Evolutionary conservation across 2,113 vertebrate genomes (phyloP), one percentile per base, ranked within the genome.

Genomic region (Isichthys henryi): DNA sequence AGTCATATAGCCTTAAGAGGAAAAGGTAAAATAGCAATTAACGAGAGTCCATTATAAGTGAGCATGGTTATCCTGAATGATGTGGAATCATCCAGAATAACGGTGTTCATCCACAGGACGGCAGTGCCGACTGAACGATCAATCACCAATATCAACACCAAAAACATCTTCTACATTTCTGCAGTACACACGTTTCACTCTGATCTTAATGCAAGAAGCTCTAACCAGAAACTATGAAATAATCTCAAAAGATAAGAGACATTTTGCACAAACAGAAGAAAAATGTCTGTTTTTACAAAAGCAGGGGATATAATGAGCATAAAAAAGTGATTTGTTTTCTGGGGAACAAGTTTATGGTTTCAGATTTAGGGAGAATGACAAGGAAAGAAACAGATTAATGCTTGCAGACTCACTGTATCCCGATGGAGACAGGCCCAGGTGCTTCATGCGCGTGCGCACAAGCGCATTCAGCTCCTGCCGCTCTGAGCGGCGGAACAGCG

Each of bases 381-480:
- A 17, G 13, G 31, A 77, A 19, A 7, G 4, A n/a, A 15, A 80
- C 2, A 31, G 74, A 39, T 35, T 48, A 48, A 48, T 19, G 39
- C 70, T 56, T 13, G 5, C 52, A 56, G 53, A 88, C 56, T 74
- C 87, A 88, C 96, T 96, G 92, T 96, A 97, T 90, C 95, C 96
- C 13, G 95, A 93, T 5, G 96, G 93, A 13, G 96, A 96, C 56
- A 97, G 94, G 49, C 96, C 96, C 89, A 97, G 91, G 91, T 97
- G 96, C 87, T 96, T 96, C 96, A 97, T 96, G 50, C 96, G 95
- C 0, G 95, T 96, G 66, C 94, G 94, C 90, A 97, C 96, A 88
- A 97, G 92, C 0, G 95, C 93, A 3, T 96, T 96, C 84, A 97
- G 96, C 87, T 97, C 96, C 92, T 97, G 96, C 58, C 96, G 94